These are phyloP conservation scores for Tiliacea aurago DNA, from an alignment of 2,888 invertebrate genomes.

Conservation along the genomic window DNA sequence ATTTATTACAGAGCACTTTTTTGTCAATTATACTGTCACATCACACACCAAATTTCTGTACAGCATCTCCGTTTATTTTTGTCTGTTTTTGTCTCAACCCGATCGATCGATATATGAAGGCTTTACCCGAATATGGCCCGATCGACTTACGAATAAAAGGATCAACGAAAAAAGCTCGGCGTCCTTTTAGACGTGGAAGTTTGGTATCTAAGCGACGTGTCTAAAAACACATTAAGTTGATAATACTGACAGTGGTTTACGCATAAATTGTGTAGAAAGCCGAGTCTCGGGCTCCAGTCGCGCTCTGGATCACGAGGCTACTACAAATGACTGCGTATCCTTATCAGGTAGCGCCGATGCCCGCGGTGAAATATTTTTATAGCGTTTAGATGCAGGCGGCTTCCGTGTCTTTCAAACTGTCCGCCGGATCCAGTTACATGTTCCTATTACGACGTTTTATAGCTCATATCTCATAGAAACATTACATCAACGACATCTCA, in stretches of 20 bases:
- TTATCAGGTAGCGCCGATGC: slow-evolving; percentile 87
- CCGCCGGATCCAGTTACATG: slow-evolving; percentile 82
- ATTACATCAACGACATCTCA: slow-evolving; percentile 76
- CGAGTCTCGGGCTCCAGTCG: slow-evolving; percentile 63
- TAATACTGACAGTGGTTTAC: slow-evolving; percentile 77
- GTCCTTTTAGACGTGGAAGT: slow-evolving; percentile 66
- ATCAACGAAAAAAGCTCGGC: slow-evolving; percentile 68
- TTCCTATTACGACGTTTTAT: slow-evolving; percentile 79
- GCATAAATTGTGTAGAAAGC: slow-evolving; percentile 81
- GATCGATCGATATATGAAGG: slow-evolving; percentile 67
- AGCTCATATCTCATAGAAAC: slow-evolving; percentile 68
- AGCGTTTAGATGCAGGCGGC: slow-evolving; percentile 82
- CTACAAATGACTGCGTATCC: slow-evolving; percentile 88
- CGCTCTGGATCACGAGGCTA: slow-evolving; percentile 79
- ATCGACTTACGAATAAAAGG: slow-evolving; percentile 67
- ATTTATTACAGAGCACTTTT: slow-evolving; percentile 79
- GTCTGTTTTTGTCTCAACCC: slow-evolving; percentile 67
- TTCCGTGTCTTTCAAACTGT: slow-evolving; percentile 80
- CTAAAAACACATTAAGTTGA: slow-evolving; percentile 77
- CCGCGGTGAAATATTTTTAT: slow-evolving; percentile 88
- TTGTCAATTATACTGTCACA: slow-evolving; percentile 80
- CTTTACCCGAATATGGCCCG: slow-evolving; percentile 70
- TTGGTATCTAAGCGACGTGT: slow-evolving; percentile 81
- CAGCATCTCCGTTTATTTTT: slow-evolving; percentile 68
- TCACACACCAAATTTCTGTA: slow-evolving; percentile 73